A percentile compares a stretch with the other conserved stretches of the same genome.
These are phyloP conservation scores for Aphidius ervi DNA, from an alignment of 1,140 invertebrate genomes.

Conservation along the genomic window DNA sequence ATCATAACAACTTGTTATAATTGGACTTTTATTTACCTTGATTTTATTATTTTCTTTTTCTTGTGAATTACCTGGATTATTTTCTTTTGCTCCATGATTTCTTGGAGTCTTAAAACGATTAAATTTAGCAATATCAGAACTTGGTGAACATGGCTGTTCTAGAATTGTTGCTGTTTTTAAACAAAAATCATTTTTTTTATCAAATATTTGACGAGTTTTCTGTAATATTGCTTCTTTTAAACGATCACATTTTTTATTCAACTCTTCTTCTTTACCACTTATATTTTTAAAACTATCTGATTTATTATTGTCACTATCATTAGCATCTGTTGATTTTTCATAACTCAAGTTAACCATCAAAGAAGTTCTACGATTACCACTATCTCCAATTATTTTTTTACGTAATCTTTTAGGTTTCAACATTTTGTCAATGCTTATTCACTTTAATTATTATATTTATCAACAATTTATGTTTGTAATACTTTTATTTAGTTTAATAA, in stretches of 20 bases:
- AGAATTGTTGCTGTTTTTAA: constrained; percentile 31
- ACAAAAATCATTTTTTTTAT: constrained; percentile 29
- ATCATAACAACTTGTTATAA: not conserved
- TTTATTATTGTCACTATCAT: constrained; percentile 25
- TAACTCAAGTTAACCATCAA: too few relatives aligned
- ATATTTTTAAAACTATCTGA: constrained; percentile 21
- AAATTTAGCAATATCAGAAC: not conserved
- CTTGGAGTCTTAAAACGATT: not conserved
- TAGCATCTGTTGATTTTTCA: too few relatives aligned
- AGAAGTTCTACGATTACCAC: too few relatives aligned
- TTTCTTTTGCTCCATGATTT: not conserved
- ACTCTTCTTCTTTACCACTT: constrained; percentile 21
- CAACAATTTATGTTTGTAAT: too few relatives aligned
- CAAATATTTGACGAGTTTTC: constrained; percentile 35
- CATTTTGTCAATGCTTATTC: too few relatives aligned
- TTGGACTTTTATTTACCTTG: not conserved
- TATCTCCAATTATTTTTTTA: too few relatives aligned
- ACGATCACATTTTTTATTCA: constrained; percentile 27
- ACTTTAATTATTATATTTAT: too few relatives aligned
- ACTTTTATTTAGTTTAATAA: too few relatives aligned
- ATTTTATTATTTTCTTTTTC: not conserved
- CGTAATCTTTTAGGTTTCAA: too few relatives aligned
- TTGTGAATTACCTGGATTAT: not conserved
- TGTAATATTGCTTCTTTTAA: constrained; percentile 35
- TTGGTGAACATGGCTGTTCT: not conserved